A percentile compares a stretch with the other conserved stretches of the same genome.
These are phyloP conservation scores for Amblyteles armatorius DNA, from an alignment of 2,888 invertebrate species.

Conservation along the genomic window DNA sequence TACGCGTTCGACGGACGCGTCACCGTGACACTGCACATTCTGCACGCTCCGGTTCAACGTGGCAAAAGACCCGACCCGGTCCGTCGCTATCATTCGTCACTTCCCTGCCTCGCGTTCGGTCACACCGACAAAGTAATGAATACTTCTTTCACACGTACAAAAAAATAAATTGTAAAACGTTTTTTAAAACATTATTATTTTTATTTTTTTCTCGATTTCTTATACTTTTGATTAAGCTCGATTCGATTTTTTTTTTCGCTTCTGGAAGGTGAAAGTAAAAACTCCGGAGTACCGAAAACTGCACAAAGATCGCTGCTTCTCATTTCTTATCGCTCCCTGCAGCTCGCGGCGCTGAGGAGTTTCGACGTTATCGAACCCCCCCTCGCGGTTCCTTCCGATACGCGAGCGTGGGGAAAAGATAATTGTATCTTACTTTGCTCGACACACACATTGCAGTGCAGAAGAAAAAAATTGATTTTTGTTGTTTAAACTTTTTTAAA, in stretches of 20 bases:
- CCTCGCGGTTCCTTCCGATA: not conserved
- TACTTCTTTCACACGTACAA: not conserved
- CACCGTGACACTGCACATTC: conserved; percentile 69
- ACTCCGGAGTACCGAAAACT: not conserved
- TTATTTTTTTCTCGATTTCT: too few relatives aligned
- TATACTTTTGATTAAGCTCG: not conserved
- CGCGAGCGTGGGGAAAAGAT: not conserved
- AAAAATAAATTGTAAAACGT: not conserved
- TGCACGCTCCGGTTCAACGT: not conserved
- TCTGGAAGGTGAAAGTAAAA: not conserved
- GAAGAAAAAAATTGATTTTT: not conserved
- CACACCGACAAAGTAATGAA: not conserved
- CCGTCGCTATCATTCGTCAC: not conserved
- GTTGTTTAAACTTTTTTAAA: not conserved
- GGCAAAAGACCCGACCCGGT: not conserved
- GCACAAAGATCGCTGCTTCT: not conserved
- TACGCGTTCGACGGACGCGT: conserved; percentile 57
- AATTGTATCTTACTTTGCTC: not conserved
- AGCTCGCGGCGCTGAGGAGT: not conserved
- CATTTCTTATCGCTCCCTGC: not conserved
- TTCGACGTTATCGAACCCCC: conserved; percentile 8
- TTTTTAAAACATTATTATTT: not conserved
- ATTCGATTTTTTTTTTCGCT: not conserved
- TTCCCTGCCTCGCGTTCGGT: not conserved
- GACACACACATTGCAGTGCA: not conserved